Base-by-base conservation (phyloP, 1,140 invertebrate genomes). In the Chironomus tepperi region DNA sequence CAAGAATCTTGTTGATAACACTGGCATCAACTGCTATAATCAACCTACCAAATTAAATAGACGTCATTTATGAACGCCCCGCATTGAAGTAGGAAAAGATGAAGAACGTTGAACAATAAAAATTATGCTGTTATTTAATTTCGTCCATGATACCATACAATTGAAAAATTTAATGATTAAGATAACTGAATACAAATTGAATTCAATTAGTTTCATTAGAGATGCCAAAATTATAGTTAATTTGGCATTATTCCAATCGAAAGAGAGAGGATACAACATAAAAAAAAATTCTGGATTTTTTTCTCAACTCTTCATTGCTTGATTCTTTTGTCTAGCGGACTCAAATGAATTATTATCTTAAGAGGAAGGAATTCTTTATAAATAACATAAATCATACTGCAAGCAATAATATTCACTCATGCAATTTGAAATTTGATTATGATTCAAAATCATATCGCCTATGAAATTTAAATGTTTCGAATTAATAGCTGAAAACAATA, bases 121-220 rank as follows among this genome's bases (percentile, higher is more conserved):
- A 57, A 57, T 57, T 57, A 57, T 57, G 47, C 24, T 34, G 24
- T 34, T 34, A 34, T 34, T 34, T 34, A 34, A 34, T 34, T 34
- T 34, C 24, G 5, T 34, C 24, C 24, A 34, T 34, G 24, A 34
- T 34, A 34, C 24, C 24, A 34, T 34, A 34, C 47, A 57, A 57
- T 57, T 57, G 7, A 57, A 57, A 57, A 57, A 57, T 57, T 57
- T 57, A 57, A 57, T 57, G 47, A 57, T 57, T 57, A 57, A 57
- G 47, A 57, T 57, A 57, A 57, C 47, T 57, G 47, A 57, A 57
- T 12, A 57, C 47, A 57, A 57, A 57, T 57, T 57, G 47, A 57
- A 57, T 57, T 57, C 47, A 57, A 57, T 57, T 57, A 57, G 47
- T 57, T 57, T 57, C 47, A 57, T 57, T 57, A 57, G 12, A 57